These are phyloP conservation scores for Corythaeola cristata DNA, from an alignment of 2,113 vertebrate genomes.

Conservation along the genomic window DNA sequence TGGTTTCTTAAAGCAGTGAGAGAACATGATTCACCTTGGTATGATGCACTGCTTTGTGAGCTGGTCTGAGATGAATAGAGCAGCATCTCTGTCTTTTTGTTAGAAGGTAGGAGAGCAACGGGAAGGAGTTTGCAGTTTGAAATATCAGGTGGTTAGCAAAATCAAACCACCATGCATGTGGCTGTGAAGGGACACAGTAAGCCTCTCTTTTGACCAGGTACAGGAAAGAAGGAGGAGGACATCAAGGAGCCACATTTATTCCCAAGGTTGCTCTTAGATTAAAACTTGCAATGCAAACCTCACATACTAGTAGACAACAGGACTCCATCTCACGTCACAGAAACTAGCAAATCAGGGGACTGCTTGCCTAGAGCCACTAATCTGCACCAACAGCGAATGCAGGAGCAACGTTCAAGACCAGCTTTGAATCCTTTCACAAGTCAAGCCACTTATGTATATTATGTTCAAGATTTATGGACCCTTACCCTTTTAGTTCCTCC, in stretches of 20 bases:
- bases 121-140: neutral
- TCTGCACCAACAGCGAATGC: neutral
- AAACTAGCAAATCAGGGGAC: neutral
- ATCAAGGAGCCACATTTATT: neutral
- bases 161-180: neutral
- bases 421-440: neutral
- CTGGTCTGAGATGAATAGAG: neutral
- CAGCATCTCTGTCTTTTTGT: neutral
- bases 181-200: neutral
- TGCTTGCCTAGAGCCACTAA: neutral
- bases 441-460: neutral
- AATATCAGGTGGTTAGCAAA: neutral
- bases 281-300: neutral
- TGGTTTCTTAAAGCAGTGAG: neutral
- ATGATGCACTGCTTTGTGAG: neutral
- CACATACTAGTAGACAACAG: neutral
- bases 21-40: neutral
- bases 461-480: neutral
- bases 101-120: neutral
- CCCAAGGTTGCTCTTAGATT: neutral
- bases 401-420: neutral
- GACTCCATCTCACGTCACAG: neutral
- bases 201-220: neutral
- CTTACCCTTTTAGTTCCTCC: neutral
- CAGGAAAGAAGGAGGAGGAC: neutral